Percentiles rank a stretch among this genome's conserved stretches.
Conservation (phyloP, 2,888 invertebrate genomes). For the Macrosiphum euphorbiae region DNA sequence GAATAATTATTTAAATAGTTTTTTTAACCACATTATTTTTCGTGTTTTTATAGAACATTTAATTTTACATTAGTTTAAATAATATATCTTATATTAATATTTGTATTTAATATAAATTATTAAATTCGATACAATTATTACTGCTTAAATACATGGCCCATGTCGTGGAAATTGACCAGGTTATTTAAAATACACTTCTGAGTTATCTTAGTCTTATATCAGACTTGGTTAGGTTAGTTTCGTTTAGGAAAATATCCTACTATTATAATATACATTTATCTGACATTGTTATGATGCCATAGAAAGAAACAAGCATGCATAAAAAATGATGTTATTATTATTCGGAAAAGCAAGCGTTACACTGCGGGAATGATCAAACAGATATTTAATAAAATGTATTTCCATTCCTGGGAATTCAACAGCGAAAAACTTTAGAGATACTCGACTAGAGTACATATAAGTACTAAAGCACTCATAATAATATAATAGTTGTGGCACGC, state of each 20-base stretch:
- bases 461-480: neutral
- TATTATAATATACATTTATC: neutral
- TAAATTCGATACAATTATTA: no score
- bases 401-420: neutral
- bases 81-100: no score
- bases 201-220: neutral
- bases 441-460: constrained; percentile 25
- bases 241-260: neutral
- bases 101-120: no score
- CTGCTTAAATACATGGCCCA: no score
- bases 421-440: neutral
- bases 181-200: neutral
- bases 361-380: neutral
- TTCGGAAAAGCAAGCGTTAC: neutral
- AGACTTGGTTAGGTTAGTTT: neutral
- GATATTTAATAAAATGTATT: neutral
- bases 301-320: neutral
- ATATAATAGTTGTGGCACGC: constrained; percentile 15
- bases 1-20: no score
- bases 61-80: no score
- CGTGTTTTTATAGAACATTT: no score
- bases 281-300: neutral
- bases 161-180: neutral
- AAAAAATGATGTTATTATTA: neutral
- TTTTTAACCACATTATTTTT: no score